Evolutionary conservation across 2,888 invertebrate species (phyloP), one percentile per base, ranked within the genome.

Genomic region (Noctua janthe): DNA sequence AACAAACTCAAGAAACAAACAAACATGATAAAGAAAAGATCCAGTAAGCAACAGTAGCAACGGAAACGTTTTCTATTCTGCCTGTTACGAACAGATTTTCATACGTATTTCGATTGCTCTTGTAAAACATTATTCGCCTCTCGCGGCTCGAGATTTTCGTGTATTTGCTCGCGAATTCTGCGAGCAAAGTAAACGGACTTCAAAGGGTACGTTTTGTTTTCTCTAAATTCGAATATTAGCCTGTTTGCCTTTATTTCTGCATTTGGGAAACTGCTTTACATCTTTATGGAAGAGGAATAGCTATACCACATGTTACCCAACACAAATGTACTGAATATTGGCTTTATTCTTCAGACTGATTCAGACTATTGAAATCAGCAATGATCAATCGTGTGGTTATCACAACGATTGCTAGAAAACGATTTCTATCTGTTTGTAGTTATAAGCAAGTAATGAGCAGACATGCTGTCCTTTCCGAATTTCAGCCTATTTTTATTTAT

Each of bases 161-260:
- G 78, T 82, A 86, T 85, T 86, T 79, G 78, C 75, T 86, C 86
- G 67, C 13, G 67, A 73, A 74, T 74, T 81, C 56, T 74, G 73
- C 49, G 71, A 74, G 49, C 70, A 71, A 39, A 67, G 74, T 77
- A 86, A 86, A 83, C 83, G 76, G 73, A 86, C 86, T 83, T 85
- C 86, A 85, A 85, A 85, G 76, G 74, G 74, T 71, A 78, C 54
- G 76, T 85, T 85, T 79, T 85, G 76, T 86, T 85, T 86, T 76
- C 73, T 73, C 51, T 64, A 74, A 76, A 83, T 86, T 76, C 71
- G 62, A 79, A 82, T 79, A 79, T 79, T 78, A 83, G 76, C 70
- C 67, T 74, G 51, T 85, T 82, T 76, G 39, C 73, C 71, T 82
- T 82, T 76, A 76, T 74, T 84, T 78, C 43, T 71, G 73, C 43